phyloP scores from a whole-genome alignment of 2,888 invertebrate species.

The Xestia xanthographa region DNA sequence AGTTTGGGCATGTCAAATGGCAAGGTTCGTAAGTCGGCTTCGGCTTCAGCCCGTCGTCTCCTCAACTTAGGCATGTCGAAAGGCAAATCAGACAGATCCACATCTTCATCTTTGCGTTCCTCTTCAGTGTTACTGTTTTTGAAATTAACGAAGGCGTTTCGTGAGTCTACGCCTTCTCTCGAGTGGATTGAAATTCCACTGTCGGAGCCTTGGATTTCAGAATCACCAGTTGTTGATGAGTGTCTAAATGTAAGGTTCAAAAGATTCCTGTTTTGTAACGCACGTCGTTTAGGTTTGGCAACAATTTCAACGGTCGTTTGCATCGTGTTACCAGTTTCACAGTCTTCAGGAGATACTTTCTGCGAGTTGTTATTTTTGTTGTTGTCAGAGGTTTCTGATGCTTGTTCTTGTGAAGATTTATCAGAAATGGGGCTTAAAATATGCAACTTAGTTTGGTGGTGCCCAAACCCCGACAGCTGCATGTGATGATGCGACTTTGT shows the following conservation, averaged over 20 bases:
- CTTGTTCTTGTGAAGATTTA: slow-evolving; percentile 96
- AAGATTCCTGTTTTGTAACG: slow-evolving; percentile 94
- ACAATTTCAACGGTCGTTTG: slow-evolving; percentile 88
- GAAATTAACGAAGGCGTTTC: slow-evolving; percentile 91
- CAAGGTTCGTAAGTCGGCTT: slow-evolving; percentile 95
- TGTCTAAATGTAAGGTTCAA: slow-evolving; percentile 92
- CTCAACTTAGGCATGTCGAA: slow-evolving; percentile 97
- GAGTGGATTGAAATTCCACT: slow-evolving; percentile 97
- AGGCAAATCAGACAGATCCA: slow-evolving; percentile 94
- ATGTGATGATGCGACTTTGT: slow-evolving; percentile 91
- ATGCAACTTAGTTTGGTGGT: slow-evolving; percentile 94
- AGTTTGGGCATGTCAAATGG: slow-evolving; percentile 98
- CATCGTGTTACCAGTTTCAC: slow-evolving; percentile 82
- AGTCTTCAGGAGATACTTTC: slow-evolving; percentile 94
- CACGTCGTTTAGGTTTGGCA: slow-evolving; percentile 91
- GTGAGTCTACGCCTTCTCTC: slow-evolving; percentile 94
- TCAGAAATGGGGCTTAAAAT: slow-evolving; percentile 97
- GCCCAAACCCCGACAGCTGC: slow-evolving; percentile 93
- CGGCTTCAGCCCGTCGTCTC: slow-evolving; percentile 93
- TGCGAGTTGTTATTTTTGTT: slow-evolving; percentile 95
- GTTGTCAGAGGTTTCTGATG: slow-evolving; percentile 95
- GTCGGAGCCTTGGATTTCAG: slow-evolving; percentile 96
- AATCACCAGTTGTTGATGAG: slow-evolving; percentile 92
- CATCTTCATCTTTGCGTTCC: slow-evolving; percentile 89
- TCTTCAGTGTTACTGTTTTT: slow-evolving; percentile 90